Base-by-base conservation (phyloP, 2,113 vertebrate species). In the Aptenodytes forsteri region DNA sequence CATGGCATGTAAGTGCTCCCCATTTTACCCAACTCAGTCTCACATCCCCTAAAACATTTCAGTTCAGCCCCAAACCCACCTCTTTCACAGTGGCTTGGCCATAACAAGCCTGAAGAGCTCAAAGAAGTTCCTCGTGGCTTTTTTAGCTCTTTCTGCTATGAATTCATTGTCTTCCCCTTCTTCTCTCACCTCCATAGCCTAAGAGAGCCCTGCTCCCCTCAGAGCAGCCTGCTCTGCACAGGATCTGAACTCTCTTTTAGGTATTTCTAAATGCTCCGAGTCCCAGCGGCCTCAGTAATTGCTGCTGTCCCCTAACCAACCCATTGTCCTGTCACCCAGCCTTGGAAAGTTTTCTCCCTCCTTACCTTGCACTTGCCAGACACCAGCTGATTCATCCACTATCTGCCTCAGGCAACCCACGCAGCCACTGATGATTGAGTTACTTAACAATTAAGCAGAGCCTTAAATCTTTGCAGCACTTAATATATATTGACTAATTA, bases 401-500 rank as follows among this genome's bases (percentile, higher is more conserved):
- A 5, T 77, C 66, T 25, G 78, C 95, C 93, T 91, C 70, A 27
- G 78, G 87, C 96, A 96, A 90, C 95, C 89, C 82, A 97, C 94
- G n/a, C 95, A 97, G 93, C 62, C 91, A 12, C 78, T 54, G 93
- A 87, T 91, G 95, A 96, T 62, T 93, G 95, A 97, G 83, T 93
- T 91, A 96, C 70, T 87, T 82, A 87, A 94, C 50, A 82, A 93
- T 91, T 97, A 93, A 95, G 87, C 55, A 96, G 52, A 90, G 34
- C 84, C 70, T 96, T 94, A 94, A 95, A 97, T 96, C 95, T 94
- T 89, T 85, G 89, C 84, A 90, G 89, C 91, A 80, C 73, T 97
- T 97, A 94, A 91, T 75, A 70, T 88, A 90, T 86, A 95, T 91
- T 94, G 90, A 93, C 89, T 96, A 96, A 96, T 97, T 96, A 97